Evolutionary conservation across 2,113 vertebrate species (phyloP).

Genomic region (Strigops habroptila): DNA sequence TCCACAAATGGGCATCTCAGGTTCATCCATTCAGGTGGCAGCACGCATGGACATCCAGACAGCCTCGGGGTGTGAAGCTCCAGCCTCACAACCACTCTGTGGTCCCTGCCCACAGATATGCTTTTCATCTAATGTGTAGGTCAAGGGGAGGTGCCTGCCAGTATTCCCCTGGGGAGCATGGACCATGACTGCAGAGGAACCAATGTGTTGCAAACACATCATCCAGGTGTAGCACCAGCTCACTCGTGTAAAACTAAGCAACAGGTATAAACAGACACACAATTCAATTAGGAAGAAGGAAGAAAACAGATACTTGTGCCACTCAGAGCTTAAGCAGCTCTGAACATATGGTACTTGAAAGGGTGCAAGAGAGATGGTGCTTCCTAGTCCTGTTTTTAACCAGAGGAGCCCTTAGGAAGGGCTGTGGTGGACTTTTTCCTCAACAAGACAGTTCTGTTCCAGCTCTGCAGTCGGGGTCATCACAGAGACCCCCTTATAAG

Average conservation of each 20-base stretch:
- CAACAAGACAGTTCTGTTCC: background rate
- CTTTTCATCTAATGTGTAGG: background rate
- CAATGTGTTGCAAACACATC: accelerated
- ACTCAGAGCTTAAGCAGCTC: background rate
- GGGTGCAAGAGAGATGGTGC: background rate
- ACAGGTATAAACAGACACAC: accelerated
- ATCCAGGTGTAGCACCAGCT: background rate
- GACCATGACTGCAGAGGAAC: background rate
- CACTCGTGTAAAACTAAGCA: background rate
- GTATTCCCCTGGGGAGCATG: background rate
- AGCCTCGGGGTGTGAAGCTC: background rate
- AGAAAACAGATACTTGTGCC: background rate
- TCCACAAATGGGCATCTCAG: accelerated
- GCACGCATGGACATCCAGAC: background rate
- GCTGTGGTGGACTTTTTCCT: background rate
- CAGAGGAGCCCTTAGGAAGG: background rate
- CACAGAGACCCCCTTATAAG: background rate
- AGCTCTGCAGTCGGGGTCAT: accelerated
- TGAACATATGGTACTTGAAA: background rate
- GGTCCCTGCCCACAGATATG: background rate
- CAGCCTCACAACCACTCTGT: background rate
- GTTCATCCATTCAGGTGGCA: background rate
- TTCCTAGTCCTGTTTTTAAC: background rate
- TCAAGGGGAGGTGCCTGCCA: background rate
- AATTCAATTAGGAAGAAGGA: background rate